Base-by-base conservation (phyloP, 2,113 vertebrate genomes). In the Chascanopsetta lugubris region DNA sequence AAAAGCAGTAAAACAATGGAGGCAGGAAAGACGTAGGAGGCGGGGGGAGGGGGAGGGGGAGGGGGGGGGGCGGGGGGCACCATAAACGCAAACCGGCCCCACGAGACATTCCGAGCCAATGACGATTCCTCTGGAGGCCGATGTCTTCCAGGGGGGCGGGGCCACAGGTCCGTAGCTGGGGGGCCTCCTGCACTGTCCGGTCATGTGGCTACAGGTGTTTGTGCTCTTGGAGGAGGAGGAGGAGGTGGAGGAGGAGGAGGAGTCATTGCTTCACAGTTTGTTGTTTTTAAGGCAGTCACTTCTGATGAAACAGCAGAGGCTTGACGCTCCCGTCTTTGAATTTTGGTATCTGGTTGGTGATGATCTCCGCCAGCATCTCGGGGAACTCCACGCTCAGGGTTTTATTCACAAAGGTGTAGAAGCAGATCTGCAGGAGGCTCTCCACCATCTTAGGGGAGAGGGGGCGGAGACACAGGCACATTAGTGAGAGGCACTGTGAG, bases 281-380 rank as follows among this genome's bases (percentile, higher is more conserved):
- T n/a, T n/a, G n/a, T n/a, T 38, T 38, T 91, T 95, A 96, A 96
- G 94, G 94, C 95, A 92, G 94, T 98, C 94, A 95, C 80, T 98
- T 98, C 82, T 97, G 95, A 92, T 99, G 97, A 93, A 99, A 99
- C 57, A 98, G 93, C 72, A 99, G 95, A 82, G 96, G 94, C 91
- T 97, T 97, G 87, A 98, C 94, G 79, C 94, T 96, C 87, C 96
- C 96, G 61, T 94, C 95, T 86, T 96, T 95, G 79, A 96, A 94
- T 96, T 97, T 98, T 93, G 97, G 96, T 94, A 99, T 91, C 92
- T 99, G 97, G 93, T 96, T 96, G 92, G 93, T 94, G 94, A 99
- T 99, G 88, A 99, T 97, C 93, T 99, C 97, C 38, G 95, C 94
- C 91, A 99, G 91, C 97, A 99, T 99, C 90, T 99, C 97, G 0